Percentiles rank a stretch among this genome's conserved stretches.
phyloP scores from a whole-genome alignment of 2,888 invertebrate genomes.

The Drosophila greeni region DNA sequence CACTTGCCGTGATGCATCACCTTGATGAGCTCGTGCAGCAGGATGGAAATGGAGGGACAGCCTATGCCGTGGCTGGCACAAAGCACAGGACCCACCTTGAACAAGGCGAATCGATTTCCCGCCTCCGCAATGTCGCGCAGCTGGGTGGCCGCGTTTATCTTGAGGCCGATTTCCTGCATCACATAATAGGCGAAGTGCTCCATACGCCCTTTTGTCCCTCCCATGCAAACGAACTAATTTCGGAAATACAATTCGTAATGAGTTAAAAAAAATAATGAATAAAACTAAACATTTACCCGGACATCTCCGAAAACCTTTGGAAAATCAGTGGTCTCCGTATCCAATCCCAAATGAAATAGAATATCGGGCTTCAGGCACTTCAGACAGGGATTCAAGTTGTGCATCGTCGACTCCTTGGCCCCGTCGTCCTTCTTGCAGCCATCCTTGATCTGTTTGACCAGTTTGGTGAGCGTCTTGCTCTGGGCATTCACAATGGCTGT shows the following conservation, averaged over 20 bases:
- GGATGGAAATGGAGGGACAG: constrained; percentile 93
- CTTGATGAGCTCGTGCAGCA: constrained; percentile 96
- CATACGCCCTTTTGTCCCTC: constrained; percentile 95
- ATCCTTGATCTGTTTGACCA: constrained; percentile 44
- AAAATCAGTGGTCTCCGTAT: constrained; percentile 90
- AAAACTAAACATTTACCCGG: constrained; percentile 82
- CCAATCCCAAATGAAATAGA: constrained; percentile 91
- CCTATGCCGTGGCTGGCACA: constrained; percentile 91
- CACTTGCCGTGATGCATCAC: constrained; percentile 92
- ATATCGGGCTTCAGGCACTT: constrained; percentile 93
- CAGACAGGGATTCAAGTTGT: constrained; percentile 84
- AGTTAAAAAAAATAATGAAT: not conserved
- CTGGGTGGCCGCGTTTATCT: constrained; percentile 90
- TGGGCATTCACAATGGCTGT: constrained; percentile 49
- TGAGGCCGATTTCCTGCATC: constrained; percentile 91
- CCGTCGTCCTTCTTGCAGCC: constrained; percentile 23
- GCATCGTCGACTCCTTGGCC: constrained; percentile 14
- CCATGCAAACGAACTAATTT: constrained; percentile 94
- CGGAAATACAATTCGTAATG: not conserved
- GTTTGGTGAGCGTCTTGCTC: constrained; percentile 46
- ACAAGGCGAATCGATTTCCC: constrained; percentile 94
- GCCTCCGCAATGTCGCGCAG: constrained; percentile 91
- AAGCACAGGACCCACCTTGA: constrained; percentile 84
- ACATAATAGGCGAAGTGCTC: constrained; percentile 92
- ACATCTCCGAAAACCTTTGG: constrained; percentile 95